Base-by-base conservation (phyloP, 2,888 invertebrate genomes). In the Beris chalybata region DNA sequence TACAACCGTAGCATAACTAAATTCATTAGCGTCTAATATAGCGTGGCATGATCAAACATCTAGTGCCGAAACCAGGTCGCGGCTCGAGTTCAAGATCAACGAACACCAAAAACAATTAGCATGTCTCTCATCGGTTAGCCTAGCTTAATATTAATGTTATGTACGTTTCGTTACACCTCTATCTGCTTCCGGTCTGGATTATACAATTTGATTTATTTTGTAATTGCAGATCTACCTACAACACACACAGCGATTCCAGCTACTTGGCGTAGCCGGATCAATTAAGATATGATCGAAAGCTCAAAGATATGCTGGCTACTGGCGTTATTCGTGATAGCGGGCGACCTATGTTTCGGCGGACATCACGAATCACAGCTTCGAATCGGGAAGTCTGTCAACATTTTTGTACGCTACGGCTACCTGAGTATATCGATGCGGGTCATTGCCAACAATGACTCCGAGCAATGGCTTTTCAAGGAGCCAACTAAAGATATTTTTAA, bases 371-470 rank as follows among this genome's bases (percentile, higher is more conserved):
- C 81, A n/a, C 79, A 79, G 71, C 71, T 81, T 63, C 76, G 89
- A 72, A 87, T 92, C 71, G 94, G 93, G 72, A 89, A 91, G 76
- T 91, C 92, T 70, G 89, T 93, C 75, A 93, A 93, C 80, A 86
- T 93, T 75, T 93, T 93, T 72, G 83, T 86, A 78, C 85, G 86
- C 70, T 89, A 89, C 84, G 91, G 91, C 71, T 91, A 91, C 82
- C 84, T 91, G 76, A 89, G 90, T 78, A 90, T 91, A 78, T 91
- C 90, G 78, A 91, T 92, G 91, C 85, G 90, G 59, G 92, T 92
- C 67, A 89, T 92, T 44, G 90, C 92, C 0, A 84, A 90, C 47
- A 91, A 91, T 79, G 92, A 92, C 78, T 86, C 87, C 5, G 89
- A 89, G 70, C 84, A 85, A 69, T 91, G 91, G 91, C 80, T 87